Conservation (phyloP, 2,888 invertebrate genomes). For the Chymomyza procnemis region DNA sequence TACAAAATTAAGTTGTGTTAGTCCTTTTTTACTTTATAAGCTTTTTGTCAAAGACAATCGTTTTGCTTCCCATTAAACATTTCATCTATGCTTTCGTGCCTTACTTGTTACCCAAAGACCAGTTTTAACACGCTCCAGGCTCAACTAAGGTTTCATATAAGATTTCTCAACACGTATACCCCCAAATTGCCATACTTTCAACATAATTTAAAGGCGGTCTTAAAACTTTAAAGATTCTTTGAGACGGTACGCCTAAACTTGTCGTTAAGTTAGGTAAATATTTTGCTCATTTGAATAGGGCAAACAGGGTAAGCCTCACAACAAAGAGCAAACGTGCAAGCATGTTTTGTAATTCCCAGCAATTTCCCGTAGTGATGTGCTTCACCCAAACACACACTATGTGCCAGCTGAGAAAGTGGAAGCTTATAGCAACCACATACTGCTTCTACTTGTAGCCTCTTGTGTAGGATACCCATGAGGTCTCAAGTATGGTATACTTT, state of each 20-base stretch:
- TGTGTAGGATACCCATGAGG: neutral
- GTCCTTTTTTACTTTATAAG: too few species aligned
- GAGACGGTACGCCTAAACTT: neutral
- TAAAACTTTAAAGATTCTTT: neutral
- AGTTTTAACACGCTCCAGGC: too few species aligned
- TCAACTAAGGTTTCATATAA: too few species aligned
- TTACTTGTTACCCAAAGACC: too few species aligned
- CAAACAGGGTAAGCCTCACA: neutral
- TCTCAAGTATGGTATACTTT: neutral
- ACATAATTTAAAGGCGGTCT: neutral
- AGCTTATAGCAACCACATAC: neutral
- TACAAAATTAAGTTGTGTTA: too few species aligned
- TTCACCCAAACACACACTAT: neutral
- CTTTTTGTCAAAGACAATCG: too few species aligned
- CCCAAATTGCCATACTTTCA: neutral
- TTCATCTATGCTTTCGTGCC: too few species aligned
- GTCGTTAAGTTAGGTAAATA: neutral
- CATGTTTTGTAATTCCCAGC: neutral
- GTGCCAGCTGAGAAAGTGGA: neutral
- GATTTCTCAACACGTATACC: too few species aligned
- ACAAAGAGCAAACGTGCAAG: constrained; percentile 1
- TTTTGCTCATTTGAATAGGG: neutral
- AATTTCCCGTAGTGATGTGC: neutral
- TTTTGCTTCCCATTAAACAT: too few species aligned
- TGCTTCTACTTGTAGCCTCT: neutral